These are phyloP conservation scores for Agrenia bidenticulata DNA, from an alignment of 2,888 invertebrate species.

Conservation along the genomic window DNA sequence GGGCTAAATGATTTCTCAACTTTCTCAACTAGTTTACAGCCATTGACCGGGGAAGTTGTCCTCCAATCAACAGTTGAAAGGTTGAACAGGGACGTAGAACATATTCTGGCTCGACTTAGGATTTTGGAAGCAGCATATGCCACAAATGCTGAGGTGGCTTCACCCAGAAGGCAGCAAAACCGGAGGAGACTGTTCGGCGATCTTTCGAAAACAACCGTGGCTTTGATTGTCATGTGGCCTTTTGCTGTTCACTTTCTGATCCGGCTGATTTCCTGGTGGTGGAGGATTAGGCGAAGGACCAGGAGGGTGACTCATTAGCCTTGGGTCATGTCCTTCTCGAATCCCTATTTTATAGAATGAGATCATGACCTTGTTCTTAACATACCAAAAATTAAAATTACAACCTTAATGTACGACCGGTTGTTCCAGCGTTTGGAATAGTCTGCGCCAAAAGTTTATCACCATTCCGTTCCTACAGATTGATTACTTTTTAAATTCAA, in stretches of 20 bases:
- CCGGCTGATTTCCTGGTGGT: slow-evolving; percentile 47
- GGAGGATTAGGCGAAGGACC: slow-evolving; percentile 34
- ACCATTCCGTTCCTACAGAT: too few relatives aligned
- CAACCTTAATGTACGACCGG: too few relatives aligned
- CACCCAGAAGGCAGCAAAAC: slow-evolving; percentile 55
- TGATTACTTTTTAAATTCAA: neutral
- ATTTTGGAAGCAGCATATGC: slow-evolving; percentile 50
- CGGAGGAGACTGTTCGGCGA: slow-evolving; percentile 66
- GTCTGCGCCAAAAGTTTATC: too few relatives aligned
- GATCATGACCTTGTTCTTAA: too few relatives aligned
- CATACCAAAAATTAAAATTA: too few relatives aligned
- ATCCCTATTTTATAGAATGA: too few relatives aligned
- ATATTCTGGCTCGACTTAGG: slow-evolving; percentile 47
- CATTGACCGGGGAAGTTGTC: slow-evolving; percentile 27
- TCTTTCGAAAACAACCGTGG: slow-evolving; percentile 62
- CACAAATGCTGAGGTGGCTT: slow-evolving; percentile 40
- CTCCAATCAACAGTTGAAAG: slow-evolving; percentile 47
- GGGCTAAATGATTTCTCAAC: neutral
- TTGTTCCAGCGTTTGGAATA: too few relatives aligned
- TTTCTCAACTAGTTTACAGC: neutral
- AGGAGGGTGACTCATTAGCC: too few relatives aligned
- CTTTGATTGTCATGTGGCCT: slow-evolving; percentile 68
- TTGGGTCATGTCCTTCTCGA: too few relatives aligned
- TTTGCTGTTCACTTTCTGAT: slow-evolving; percentile 59
- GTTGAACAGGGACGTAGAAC: slow-evolving; percentile 49